Evolutionary conservation across 2,888 invertebrate species (phyloP).

Genomic region (Molorchus minor): DNA sequence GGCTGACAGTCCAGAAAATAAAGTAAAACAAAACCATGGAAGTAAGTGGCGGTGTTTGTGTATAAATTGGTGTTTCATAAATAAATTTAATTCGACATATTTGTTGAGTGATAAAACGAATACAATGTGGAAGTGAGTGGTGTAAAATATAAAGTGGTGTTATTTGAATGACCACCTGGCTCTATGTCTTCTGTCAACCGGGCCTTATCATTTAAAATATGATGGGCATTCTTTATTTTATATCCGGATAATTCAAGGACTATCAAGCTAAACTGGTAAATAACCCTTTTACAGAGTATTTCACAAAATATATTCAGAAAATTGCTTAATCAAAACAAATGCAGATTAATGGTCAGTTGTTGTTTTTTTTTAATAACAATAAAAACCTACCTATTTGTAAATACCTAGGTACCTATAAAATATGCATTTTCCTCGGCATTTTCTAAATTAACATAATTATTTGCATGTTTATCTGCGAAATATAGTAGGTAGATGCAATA

Average conservation of each 20-base stretch:
- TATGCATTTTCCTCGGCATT: no score
- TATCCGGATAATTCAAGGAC: constrained; percentile 48
- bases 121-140: constrained; percentile 42
- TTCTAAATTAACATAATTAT: no score
- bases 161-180: constrained; percentile 60
- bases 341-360: constrained; percentile 13
- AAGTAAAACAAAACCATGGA: constrained; percentile 39
- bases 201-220: constrained; percentile 54
- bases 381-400: no score
- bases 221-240: constrained; percentile 53
- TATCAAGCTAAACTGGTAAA: constrained; percentile 53
- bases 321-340: constrained; percentile 31
- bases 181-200: constrained; percentile 52
- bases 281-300: constrained; percentile 31
- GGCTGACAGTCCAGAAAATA: constrained; percentile 41
- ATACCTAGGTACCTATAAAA: no score
- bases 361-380: no score
- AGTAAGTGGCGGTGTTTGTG: constrained; percentile 38
- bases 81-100: constrained; percentile 31
- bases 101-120: constrained; percentile 28
- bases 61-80: constrained; percentile 30
- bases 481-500: constrained; percentile 4
- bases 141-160: constrained; percentile 43
- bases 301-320: constrained; percentile 4
- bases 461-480: constrained; percentile 5